Evolutionary conservation across 1,140 invertebrate species (phyloP).

Genomic region (Palaemon carinicauda): DNA sequence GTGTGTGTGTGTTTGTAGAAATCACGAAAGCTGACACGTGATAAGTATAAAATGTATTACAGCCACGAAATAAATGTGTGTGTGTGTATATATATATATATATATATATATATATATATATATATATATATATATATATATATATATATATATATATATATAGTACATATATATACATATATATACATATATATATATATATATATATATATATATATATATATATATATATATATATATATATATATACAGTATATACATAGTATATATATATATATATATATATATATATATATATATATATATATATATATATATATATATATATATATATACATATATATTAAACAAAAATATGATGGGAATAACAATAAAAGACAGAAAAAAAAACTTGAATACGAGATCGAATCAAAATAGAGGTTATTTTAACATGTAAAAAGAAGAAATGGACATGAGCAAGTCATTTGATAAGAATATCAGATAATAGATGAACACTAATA

Average conservation of each 20-base stretch:
- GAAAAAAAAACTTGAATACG: not conserved
- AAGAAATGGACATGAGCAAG: too few relatives aligned
- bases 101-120: not conserved
- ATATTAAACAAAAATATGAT: not conserved
- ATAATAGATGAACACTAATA: too few relatives aligned
- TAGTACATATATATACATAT: too few relatives aligned
- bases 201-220: not conserved
- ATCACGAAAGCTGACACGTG: too few relatives aligned
- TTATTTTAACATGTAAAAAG: too few relatives aligned
- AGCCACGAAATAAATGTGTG: not conserved
- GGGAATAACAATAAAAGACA: not conserved
- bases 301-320: conserved; percentile 23
- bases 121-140: not conserved
- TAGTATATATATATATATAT: conserved; percentile 14
- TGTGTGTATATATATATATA: not conserved
- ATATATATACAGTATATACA: too few relatives aligned
- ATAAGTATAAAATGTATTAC: too few relatives aligned
- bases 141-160: not conserved
- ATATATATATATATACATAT: conserved; percentile 27
- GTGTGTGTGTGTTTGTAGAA: not conserved
- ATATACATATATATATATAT: not conserved
- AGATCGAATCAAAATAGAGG: not conserved
- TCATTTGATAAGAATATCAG: too few relatives aligned
- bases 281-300: conserved; percentile 14
- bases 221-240: conserved; percentile 19